Evolutionary conservation across 2,888 invertebrate species (phyloP), one percentile per base, ranked within the genome.

Genomic region (Drosophila gaucha): DNA sequence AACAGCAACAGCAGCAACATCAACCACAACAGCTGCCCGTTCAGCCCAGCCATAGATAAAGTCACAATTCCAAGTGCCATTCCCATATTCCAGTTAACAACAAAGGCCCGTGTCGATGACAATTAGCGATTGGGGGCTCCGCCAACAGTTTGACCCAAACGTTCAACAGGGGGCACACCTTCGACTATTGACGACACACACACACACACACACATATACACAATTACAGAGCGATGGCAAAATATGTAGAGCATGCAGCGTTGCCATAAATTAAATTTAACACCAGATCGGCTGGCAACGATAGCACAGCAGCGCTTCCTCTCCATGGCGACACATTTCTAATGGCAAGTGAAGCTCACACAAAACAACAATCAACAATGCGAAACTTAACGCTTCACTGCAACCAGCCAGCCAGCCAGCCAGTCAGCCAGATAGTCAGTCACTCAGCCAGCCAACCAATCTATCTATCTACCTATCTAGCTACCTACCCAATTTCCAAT

Each of bases 201-300:
- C 24, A 43, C 43, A 26, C 20, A 39, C 41, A 24, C 24, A 8
- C n/a, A 41, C 18, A 18, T 6, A 38, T 6, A 22, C 1, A 14
- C 1, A 2, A 2, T 3, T 0, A 9, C 28, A 41, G 36, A 18
- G 26, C 16, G 16, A 10, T 52, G 70, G 76, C 67, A 76, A 76
- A 80, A 80, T 88, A 85, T 83, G 86, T 86, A 86, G 87, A 86
- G 85, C 85, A 84, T 84, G 84, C 71, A 80, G 71, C 86, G 74
- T 84, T 84, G 87, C 84, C 88, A 85, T 85, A 85, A 85, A 85
- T 85, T 85, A 88, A 88, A 88, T 84, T 88, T 84, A 85, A 88
- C 83, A 88, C 86, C 78, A 86, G 83, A 83, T 83, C 80, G 80
- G 74, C 49, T 59, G 66, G 44, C 66, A 73, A 59, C 74, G 88